Evolutionary conservation across 2,113 vertebrate species (phyloP), one percentile per base, ranked within the genome.

Genomic region (Psephotus haematonotus): DNA sequence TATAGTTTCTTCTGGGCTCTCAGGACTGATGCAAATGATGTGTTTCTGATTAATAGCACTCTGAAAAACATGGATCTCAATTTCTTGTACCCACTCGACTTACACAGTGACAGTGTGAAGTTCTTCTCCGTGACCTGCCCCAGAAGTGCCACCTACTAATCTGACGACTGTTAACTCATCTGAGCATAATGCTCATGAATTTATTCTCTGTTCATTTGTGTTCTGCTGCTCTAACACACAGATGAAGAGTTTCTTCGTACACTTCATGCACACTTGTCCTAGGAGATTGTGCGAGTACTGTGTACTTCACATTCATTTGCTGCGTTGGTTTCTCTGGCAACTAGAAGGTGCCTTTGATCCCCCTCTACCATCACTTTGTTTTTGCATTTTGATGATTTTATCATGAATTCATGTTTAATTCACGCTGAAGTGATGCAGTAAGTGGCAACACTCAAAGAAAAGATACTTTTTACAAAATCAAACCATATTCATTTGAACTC

Each of bases 371-470:
- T 85, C 88, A 92, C 90, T 96, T 95, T 95, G 83, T 74, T 95
- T 97, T 97, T 97, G 92, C 95, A 97, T 97, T 96, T 97, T 97
- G 97, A 96, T 96, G 95, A 96, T 97, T 97, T 97, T 97, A 95
- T 97, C 91, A 94, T 96, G 91, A 96, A 95, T 95, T 97, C 84
- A 97, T 97, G 85, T 96, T 97, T 97, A 96, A 97, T 97, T 97
- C 95, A 97, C 43, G 3, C 64, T 82, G 84, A 94, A 93, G 65
- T 90, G 92, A 96, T 96, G 92, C 93, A 86, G 71, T 93, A 97
- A 97, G 96, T 96, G 95, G 84, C 79, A 96, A 92, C 87, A 88
- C 94, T 97, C 82, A 91, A 92, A 93, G 90, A 95, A 80, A 85
- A 88, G 49, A 92, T 79, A 82, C 67, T 84, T 91, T 83, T 74